phyloP scores from a whole-genome alignment of 2,113 vertebrate genomes.

The Scophthalmus maximus region DNA sequence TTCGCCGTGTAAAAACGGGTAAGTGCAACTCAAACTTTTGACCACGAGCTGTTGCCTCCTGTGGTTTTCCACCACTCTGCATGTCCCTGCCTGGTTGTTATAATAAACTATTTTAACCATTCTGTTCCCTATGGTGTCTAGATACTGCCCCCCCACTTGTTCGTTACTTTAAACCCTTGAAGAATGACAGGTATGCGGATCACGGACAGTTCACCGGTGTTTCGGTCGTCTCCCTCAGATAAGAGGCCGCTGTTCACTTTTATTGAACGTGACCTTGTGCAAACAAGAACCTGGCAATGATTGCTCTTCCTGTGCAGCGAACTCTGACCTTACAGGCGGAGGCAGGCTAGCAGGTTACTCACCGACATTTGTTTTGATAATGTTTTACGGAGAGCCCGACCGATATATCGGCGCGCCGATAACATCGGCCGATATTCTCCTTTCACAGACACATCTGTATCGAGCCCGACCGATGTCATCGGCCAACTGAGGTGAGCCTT shows the following conservation, averaged over 20 bases:
- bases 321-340: not conserved
- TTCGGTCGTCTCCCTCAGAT: conserved; percentile 45
- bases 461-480: too few species aligned
- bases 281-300: conserved; percentile 4
- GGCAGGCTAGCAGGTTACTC: too few species aligned
- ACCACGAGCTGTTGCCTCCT: not conserved
- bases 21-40: conserved; percentile 27
- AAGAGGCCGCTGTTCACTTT: conserved; percentile 37
- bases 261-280: conserved; percentile 44
- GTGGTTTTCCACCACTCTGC: conserved; percentile 61
- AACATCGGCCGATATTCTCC: too few species aligned
- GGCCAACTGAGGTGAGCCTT: too few species aligned
- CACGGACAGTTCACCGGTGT: conserved; percentile 25
- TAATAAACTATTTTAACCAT: not conserved
- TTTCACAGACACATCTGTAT: too few species aligned
- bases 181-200: conserved; percentile 71
- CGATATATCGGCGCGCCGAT: too few species aligned
- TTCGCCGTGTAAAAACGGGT: conserved; percentile 46
- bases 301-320: not conserved
- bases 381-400: too few species aligned
- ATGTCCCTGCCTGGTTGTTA: not conserved
- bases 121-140: not conserved
- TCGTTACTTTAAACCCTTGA: conserved; percentile 58
- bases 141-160: conserved; percentile 27
- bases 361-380: not conserved